Base-by-base conservation (phyloP, 1,140 invertebrate species). In the Drosophila simulans region DNA sequence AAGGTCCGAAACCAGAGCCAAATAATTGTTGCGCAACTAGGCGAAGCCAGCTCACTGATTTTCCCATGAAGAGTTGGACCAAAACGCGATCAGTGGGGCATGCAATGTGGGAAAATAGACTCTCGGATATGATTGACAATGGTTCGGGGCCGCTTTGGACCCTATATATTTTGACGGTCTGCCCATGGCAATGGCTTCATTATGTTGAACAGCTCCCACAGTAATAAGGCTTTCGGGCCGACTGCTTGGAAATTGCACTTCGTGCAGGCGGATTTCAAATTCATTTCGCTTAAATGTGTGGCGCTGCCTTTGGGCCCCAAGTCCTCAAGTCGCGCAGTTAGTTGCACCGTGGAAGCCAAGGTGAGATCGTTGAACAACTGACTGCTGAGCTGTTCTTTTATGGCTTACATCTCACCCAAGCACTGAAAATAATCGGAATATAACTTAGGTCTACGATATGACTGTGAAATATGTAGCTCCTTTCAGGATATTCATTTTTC, bases 1-100 rank as follows among this genome's bases (percentile, higher is more conserved):
- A 25, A 45, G 48, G 42, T 37, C 39, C 35, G 22, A 77, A 84
- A 58, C 72, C 55, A 74, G 64, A 76, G 56, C 57, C 71, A 66
- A 58, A 62, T 88, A 88, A 88, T 88, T 88, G 84, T 88, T 83
- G 84, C 60, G 66, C 76, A 88, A 86, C 66, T 82, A 69, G 66
- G 51, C 63, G 68, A 71, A 77, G 79, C 55, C 64, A 86, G 70
- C 59, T 77, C 84, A 84, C 71, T 71, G 84, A 88, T 88, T 88
- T 88, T 88, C 84, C 84, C 84, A 88, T 46, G 52, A 75, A 53
- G 76, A 79, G 58, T 54, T 17, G 42, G 45, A 56, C 46, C 39
- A 17, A 56, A 75, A 65, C 43, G 62, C 62, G 53, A 62, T 55
- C 82, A 85, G 37, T 63, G 51, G 43, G 11, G 51, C 81, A 86